phyloP scores from a whole-genome alignment of 2,888 invertebrate genomes.

The Incurvaria masculella region DNA sequence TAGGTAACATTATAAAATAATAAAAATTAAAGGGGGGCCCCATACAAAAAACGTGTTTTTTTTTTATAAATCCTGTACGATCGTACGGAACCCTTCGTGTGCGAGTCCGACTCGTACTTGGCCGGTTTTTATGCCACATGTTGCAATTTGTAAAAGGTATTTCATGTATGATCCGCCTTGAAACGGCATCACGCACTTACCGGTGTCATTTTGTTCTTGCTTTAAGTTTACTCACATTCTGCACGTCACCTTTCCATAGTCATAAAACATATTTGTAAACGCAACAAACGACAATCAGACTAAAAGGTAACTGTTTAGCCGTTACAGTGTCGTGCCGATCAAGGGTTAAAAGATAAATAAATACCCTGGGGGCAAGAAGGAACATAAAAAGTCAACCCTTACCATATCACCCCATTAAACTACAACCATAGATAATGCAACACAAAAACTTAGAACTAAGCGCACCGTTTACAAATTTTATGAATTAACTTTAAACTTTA shows the following conservation, averaged over 20 bases:
- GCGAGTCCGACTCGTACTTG: no score
- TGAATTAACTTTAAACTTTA: constrained; percentile 37
- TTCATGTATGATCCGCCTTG: no score
- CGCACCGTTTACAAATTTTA: constrained; percentile 48
- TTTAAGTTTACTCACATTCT: background rate
- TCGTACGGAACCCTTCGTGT: no score
- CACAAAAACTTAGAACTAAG: constrained; percentile 21
- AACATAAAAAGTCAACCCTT: background rate
- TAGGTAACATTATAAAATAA: no score
- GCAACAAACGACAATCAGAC: background rate
- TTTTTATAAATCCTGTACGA: no score
- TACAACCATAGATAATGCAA: constrained; percentile 29
- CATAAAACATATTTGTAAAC: background rate
- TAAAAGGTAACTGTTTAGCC: background rate
- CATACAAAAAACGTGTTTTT: no score
- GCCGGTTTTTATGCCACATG: no score
- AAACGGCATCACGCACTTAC: no score
- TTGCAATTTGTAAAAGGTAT: no score
- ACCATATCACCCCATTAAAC: constrained; percentile 31
- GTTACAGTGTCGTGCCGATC: background rate
- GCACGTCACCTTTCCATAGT: background rate
- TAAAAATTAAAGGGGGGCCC: no score
- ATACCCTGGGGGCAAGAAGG: background rate
- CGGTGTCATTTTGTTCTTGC: no score
- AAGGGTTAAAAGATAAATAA: background rate